Base-by-base conservation (phyloP, 53 echinoderm and acorn worm genomes). In the Holothuria leucospilota region DNA sequence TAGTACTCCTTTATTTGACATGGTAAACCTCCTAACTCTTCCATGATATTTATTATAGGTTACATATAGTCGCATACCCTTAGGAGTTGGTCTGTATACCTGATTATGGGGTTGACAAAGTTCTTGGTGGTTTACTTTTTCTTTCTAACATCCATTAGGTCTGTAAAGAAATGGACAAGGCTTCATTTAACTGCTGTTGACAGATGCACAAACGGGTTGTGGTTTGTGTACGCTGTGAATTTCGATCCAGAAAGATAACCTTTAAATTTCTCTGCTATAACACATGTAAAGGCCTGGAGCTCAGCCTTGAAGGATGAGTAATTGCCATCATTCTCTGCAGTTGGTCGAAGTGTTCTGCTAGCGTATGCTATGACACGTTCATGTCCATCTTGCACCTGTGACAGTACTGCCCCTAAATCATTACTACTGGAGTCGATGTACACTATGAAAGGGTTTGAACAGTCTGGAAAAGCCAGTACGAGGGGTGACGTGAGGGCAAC, bases 321-420 rank as follows among this genome's bases (percentile, higher is more conserved):
- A 29, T 65, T 39, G 84, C 46, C 84, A 39, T 73, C 86, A 61
- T 86, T 86, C 51, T 38, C 24, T 21, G 72, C 74, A 5, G 69
- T 40, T 39, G 67, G 56, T 68, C 86, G 51, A 8, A 85, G 61
- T 8, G 46, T 69, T 30, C 86, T 39, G 24, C 86, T 85, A 0
- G 72, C 86, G 20, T n/a, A n/a, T n/a, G n/a, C n/a, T n/a, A n/a
- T n/a, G n/a, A n/a, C n/a, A n/a, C n/a, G n/a, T n/a, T n/a, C n/a
- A n/a, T n/a, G n/a, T n/a, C n/a, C n/a, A n/a, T n/a, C n/a, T 86
- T 84, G 85, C 21, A 2, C 69, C 51, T 84, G 85, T 0, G 85
- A 68, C n/a, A n/a, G 39, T 69, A 82, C 63, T 29, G 61, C 82
- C 8, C 73, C 73, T 9, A 72, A 38, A 11, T 38, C 73, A 25